Evolutionary conservation across 2,113 vertebrate species (phyloP).

Genomic region (Muntiacus reevesi): DNA sequence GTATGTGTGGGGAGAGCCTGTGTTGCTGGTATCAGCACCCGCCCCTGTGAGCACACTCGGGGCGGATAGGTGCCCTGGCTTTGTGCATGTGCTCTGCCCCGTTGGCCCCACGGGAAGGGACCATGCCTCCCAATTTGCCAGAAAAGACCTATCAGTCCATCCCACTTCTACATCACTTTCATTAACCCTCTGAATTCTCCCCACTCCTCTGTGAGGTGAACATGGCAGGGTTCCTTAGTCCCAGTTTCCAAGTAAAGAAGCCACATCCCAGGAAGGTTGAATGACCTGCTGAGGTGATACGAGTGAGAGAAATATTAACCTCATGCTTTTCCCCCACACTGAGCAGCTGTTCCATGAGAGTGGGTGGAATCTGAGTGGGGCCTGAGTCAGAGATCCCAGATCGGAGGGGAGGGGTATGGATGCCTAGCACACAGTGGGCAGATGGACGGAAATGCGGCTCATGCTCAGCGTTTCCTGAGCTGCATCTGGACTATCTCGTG

Average conservation of each 20-base stretch:
- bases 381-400: constrained; percentile 3
- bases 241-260: not conserved
- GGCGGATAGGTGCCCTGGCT: too few relatives aligned
- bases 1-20: accelerated
- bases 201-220: not conserved
- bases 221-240: not conserved
- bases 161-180: too few relatives aligned
- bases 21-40: accelerated
- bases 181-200: too few relatives aligned
- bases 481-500: not conserved
- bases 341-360: not conserved
- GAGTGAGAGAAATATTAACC: not conserved
- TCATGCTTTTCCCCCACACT: accelerated
- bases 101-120: not conserved
- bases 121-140: not conserved
- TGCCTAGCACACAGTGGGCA: not conserved
- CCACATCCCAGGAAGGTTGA: not conserved
- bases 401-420: not conserved
- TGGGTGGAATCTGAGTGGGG: not conserved
- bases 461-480: not conserved
- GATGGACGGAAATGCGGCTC: not conserved
- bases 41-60: not conserved
- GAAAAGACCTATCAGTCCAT: not conserved
- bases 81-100: not conserved
- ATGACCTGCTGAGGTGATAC: not conserved